These are phyloP conservation scores for Thera britannica DNA, from an alignment of 2,888 invertebrate species.

Conservation along the genomic window DNA sequence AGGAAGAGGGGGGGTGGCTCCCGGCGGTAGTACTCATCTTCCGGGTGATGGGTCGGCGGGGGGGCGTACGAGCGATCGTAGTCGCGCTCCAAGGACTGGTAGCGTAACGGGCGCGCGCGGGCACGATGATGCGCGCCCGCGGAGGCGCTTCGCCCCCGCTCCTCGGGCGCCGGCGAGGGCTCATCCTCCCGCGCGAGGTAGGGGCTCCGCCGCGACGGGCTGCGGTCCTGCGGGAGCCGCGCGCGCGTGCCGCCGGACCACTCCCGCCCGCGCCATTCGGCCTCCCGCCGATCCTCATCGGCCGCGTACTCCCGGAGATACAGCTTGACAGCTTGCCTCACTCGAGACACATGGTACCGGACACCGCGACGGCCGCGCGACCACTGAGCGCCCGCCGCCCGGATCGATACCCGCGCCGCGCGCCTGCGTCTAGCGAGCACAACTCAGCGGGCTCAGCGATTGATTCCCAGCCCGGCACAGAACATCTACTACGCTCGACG, in stretches of 20 bases:
- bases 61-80: conserved; percentile 95
- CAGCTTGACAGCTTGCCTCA: conserved; percentile 83
- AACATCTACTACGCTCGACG: neutral
- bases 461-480: conserved; percentile 49
- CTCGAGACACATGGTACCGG: conserved; percentile 75
- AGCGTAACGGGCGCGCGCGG: conserved; percentile 90
- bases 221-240: conserved; percentile 93
- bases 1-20: conserved; percentile 88
- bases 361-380: conserved; percentile 80
- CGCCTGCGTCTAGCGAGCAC: conserved; percentile 59
- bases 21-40: conserved; percentile 84
- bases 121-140: conserved; percentile 90
- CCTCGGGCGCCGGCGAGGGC: conserved; percentile 92
- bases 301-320: conserved; percentile 84
- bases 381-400: conserved; percentile 70
- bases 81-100: conserved; percentile 91
- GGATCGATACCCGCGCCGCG: conserved; percentile 67
- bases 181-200: conserved; percentile 92
- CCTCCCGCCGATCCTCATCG: conserved; percentile 84
- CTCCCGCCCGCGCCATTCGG: conserved; percentile 82
- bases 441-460: conserved; percentile 64
- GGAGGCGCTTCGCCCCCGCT: conserved; percentile 90
- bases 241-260: conserved; percentile 83
- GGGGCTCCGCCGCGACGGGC: conserved; percentile 93
- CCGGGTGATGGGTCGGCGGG: conserved; percentile 88